Evolutionary conservation across 2,888 invertebrate species (phyloP).

Genomic region (Sialis lutaria): DNA sequence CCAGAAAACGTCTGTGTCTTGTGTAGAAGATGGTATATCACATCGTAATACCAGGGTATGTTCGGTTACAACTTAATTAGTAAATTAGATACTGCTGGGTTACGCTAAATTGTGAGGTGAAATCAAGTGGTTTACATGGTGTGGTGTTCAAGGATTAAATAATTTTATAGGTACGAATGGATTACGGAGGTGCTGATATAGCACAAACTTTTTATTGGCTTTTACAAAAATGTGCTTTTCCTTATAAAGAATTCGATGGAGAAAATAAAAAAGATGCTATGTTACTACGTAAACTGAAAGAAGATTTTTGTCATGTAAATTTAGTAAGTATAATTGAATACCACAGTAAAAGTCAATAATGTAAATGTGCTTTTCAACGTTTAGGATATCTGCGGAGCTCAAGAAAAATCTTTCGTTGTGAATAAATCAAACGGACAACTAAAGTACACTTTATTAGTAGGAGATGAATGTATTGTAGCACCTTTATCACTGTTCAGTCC

Average conservation of each 20-base stretch:
- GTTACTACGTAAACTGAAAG: slow-evolving; percentile 68
- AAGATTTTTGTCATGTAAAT: slow-evolving; percentile 81
- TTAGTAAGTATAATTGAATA: slow-evolving; percentile 25
- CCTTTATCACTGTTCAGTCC: slow-evolving; percentile 78
- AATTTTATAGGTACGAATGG: slow-evolving; percentile 38
- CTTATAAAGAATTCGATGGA: slow-evolving; percentile 66
- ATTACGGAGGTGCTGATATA: slow-evolving; percentile 84
- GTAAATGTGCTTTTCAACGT: not conserved
- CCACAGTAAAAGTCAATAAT: slow-evolving; percentile 2
- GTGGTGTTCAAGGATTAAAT: not conserved
- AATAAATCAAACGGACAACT: slow-evolving; percentile 51
- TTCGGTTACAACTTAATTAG: slow-evolving; percentile 90
- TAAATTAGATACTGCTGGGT: slow-evolving; percentile 86
- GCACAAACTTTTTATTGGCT: slow-evolving; percentile 80
- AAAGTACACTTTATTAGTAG: slow-evolving; percentile 64
- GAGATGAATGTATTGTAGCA: slow-evolving; percentile 85
- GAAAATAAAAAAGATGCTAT: slow-evolving; percentile 58
- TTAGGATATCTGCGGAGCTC: slow-evolving; percentile 72
- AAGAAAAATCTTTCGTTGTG: slow-evolving; percentile 62
- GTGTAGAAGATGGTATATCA: slow-evolving; percentile 92
- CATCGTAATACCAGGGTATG: slow-evolving; percentile 64
- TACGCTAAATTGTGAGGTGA: slow-evolving; percentile 44
- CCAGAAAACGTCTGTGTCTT: slow-evolving; percentile 88
- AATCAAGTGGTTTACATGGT: slow-evolving; percentile 8
- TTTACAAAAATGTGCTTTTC: slow-evolving; percentile 77